Base-by-base conservation (phyloP, 1,140 invertebrate genomes). In the Heliconius congener region DNA sequence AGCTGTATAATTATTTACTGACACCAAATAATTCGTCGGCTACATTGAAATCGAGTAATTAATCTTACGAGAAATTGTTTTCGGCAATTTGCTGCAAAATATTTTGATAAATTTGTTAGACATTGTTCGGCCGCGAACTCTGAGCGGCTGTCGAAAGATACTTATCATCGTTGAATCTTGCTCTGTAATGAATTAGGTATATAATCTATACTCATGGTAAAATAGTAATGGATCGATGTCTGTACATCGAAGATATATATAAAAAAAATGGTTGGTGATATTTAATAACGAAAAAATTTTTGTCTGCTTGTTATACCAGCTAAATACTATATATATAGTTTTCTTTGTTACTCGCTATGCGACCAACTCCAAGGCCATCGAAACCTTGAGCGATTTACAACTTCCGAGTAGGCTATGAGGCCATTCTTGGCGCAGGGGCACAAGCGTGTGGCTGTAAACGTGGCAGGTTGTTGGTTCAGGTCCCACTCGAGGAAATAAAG, bases 71-170 rank as follows among this genome's bases (percentile, higher is more conserved):
- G 34, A 76, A 76, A 76, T 76, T 76, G 74, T 76, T 76, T 76
- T 76, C 39, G 60, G 74, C 66, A 76, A 76, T 76, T 76, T 76
- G 57, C 74, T 76, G 74, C 39, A 76, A 76, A 76, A 76, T 76
- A 76, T 76, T 76, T 76, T 76, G 74, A 70, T 71, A 46, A 76
- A 76, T 46, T 76, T 76, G 39, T 30, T 70, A 39, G 34, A 50
- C 57, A 71, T 76, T 76, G 60, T 76, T 76, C 74, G 13, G 74
- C 8, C 5, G 37, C 37, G 55, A 57, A 66, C 27, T 75, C 55
- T 75, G 42, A 42, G 11, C 57, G 34, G 60, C 23, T 30, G n/a
- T 46, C 34, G 60, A 76, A 76, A 76, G 16, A 34, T 76, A 27
- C 60, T 46, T 66, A 42, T 76, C 74, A 71, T 71, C 23, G 60